A percentile compares a stretch with the other conserved stretches of the same genome.
Evolutionary conservation across 1,140 invertebrate species (phyloP).

Genomic region (Drosophila funebris): DNA sequence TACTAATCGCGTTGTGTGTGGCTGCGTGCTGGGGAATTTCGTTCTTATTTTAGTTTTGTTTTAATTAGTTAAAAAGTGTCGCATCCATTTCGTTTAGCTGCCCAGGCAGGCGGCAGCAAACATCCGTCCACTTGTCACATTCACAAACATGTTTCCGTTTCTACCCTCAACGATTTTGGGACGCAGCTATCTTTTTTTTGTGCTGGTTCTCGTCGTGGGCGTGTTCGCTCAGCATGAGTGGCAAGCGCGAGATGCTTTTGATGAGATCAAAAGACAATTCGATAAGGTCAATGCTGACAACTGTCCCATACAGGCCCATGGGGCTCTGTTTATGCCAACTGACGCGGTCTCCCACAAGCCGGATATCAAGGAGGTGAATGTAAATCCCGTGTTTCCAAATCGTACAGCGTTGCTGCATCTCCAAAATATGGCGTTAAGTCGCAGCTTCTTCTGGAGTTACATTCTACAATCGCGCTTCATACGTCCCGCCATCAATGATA

Average conservation of each 20-base stretch:
- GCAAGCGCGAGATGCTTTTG: constrained; percentile 94
- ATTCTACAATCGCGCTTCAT: constrained; percentile 96
- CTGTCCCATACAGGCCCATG: constrained; percentile 93
- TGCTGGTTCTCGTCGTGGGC: constrained; percentile 84
- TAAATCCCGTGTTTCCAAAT: constrained; percentile 97
- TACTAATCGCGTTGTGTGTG: constrained; percentile 59
- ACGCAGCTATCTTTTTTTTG: constrained; percentile 73
- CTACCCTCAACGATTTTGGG: constrained; percentile 61
- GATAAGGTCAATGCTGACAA: constrained; percentile 93
- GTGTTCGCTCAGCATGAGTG: constrained; percentile 94
- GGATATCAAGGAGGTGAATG: constrained; percentile 97
- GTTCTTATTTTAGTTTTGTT: constrained; percentile 27
- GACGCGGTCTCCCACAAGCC: constrained; percentile 95
- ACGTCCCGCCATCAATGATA: constrained; percentile 94
- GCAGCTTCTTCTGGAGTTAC: constrained; percentile 98
- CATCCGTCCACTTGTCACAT: background rate
- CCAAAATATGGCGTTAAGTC: constrained; percentile 97
- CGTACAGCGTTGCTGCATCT: constrained; percentile 95
- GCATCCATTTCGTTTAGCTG: background rate
- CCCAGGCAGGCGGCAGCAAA: constrained; percentile 1
- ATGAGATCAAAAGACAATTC: constrained; percentile 92
- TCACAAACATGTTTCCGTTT: constrained; percentile 41
- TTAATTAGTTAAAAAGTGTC: constrained; percentile 23
- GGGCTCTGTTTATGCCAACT: constrained; percentile 92
- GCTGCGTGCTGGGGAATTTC: constrained; percentile 30